Evolutionary conservation across 2,113 vertebrate species (phyloP).

Genomic region (Toxostoma redivivum): DNA sequence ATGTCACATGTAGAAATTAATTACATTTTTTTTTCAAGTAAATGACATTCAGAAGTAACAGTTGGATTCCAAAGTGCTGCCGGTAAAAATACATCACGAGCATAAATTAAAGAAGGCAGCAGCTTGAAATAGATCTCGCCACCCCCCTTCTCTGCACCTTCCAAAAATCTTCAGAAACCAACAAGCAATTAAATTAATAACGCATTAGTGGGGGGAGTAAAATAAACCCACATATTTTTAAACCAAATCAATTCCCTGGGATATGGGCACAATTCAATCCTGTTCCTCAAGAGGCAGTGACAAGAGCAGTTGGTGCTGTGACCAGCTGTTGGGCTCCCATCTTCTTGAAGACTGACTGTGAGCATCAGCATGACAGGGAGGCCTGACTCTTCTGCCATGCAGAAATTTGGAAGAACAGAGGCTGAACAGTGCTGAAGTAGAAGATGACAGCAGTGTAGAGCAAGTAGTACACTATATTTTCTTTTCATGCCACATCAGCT

Average conservation of each 20-base stretch:
- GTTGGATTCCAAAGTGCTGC: not conserved
- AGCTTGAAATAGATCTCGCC: constrained; percentile 21
- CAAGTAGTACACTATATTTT: not conserved
- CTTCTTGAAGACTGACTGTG: rapidly evolving
- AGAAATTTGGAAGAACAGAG: not conserved
- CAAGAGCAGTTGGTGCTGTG: rapidly evolving
- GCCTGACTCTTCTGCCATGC: not conserved
- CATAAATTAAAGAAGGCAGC: not conserved
- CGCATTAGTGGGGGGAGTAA: not conserved
- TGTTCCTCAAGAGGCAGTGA: not conserved
- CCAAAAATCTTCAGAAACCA: not conserved
- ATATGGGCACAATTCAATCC: not conserved
- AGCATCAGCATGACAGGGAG: not conserved
- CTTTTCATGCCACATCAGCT: not conserved
- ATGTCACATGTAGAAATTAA: not conserved
- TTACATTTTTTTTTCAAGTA: not conserved
- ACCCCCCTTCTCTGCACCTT: not conserved
- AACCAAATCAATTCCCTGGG: not conserved
- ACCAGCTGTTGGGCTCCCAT: not conserved
- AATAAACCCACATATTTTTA: not conserved
- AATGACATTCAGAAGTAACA: constrained; percentile 25
- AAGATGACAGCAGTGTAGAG: not conserved
- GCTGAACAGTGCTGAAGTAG: not conserved
- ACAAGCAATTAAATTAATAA: not conserved
- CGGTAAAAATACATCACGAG: not conserved